phyloP scores from a whole-genome alignment of 2,888 invertebrate species.

The Netelia inedita region DNA sequence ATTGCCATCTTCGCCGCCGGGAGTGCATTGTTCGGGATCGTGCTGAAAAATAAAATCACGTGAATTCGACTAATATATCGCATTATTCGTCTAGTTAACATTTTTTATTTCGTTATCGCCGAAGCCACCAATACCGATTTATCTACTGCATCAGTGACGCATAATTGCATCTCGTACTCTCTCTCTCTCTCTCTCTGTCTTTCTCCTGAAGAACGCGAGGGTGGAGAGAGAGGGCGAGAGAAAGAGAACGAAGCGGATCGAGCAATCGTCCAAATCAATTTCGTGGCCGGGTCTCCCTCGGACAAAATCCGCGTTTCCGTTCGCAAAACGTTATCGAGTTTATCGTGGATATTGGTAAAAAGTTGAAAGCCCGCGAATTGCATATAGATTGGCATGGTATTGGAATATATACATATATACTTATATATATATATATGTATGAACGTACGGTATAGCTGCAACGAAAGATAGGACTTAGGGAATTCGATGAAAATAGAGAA shows the following conservation, averaged over 20 bases:
- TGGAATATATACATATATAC: background rate
- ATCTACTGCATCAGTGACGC: background rate
- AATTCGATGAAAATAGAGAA: slow-evolving; percentile 45
- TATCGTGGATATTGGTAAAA: slow-evolving; percentile 49
- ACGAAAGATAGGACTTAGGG: slow-evolving; percentile 22
- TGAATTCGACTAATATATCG: slow-evolving; percentile 68
- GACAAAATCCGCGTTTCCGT: slow-evolving; percentile 6
- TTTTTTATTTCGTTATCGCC: background rate
- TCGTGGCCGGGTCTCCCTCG: slow-evolving; percentile 33
- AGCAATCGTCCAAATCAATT: slow-evolving; percentile 57
- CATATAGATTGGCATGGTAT: slow-evolving; percentile 26
- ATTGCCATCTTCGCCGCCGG: slow-evolving; percentile 98
- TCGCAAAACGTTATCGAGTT: slow-evolving; percentile 57
- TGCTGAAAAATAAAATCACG: slow-evolving; percentile 88
- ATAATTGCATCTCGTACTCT: background rate
- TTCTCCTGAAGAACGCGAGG: no score
- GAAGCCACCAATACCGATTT: background rate
- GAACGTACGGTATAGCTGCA: background rate
- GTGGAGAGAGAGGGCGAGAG: background rate
- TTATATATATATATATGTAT: slow-evolving; percentile 1
- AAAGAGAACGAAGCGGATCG: slow-evolving; percentile 9
- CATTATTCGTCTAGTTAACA: background rate
- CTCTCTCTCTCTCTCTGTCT: background rate
- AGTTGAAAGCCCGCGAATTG: slow-evolving; percentile 49
- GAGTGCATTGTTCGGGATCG: slow-evolving; percentile 97